Evolutionary conservation across 2,113 vertebrate species (phyloP).

Genomic region (Pheucticus melanocephalus): DNA sequence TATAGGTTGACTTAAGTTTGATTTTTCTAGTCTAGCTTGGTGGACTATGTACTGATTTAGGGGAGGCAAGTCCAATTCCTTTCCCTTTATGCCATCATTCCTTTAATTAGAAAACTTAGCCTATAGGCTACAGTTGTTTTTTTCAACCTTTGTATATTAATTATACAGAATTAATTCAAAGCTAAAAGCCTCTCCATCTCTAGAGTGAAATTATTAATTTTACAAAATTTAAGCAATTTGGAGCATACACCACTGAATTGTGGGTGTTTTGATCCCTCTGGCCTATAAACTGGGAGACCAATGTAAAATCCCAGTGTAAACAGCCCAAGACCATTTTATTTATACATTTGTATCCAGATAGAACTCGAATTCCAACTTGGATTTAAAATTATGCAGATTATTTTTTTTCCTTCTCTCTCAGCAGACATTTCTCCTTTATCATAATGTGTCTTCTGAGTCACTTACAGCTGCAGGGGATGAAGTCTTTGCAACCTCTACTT

Average conservation of each 20-base stretch:
- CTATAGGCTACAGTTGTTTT: not conserved
- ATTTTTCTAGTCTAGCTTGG: slow-evolving; percentile 4
- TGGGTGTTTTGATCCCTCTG: not conserved
- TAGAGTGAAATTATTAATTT: not conserved
- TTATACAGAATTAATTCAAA: not conserved
- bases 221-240: not conserved
- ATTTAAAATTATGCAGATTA: slow-evolving; percentile 9
- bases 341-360: not conserved
- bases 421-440: not conserved
- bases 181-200: not conserved
- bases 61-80: not conserved
- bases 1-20: not conserved
- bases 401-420: not conserved
- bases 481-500: not conserved
- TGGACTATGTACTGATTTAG: not conserved
- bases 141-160: not conserved
- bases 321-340: not conserved
- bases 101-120: not conserved
- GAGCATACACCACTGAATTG: not conserved
- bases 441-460: slow-evolving; percentile 1
- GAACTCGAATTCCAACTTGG: not conserved
- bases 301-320: slow-evolving; percentile 13
- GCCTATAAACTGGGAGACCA: not conserved
- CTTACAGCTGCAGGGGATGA: not conserved
- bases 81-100: not conserved